Conservation (phyloP, 2,113 vertebrate species). For the Canis aureus region DNA sequence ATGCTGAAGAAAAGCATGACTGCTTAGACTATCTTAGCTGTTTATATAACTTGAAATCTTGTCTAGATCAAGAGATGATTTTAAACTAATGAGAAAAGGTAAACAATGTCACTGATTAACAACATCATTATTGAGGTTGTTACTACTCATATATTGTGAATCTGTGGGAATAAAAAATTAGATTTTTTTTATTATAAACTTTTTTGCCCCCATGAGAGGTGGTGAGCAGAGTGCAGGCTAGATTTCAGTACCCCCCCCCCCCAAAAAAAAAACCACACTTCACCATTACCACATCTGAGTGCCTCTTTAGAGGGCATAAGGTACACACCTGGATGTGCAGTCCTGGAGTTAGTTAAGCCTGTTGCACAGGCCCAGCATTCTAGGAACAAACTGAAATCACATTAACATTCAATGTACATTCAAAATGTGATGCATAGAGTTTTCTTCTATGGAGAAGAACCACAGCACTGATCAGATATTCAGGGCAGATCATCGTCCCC, state of each 20-base stretch:
- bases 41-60: slow-evolving; percentile 20
- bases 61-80: neutral
- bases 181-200: neutral
- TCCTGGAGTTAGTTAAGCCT: neutral
- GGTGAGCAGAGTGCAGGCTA: neutral
- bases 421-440: neutral
- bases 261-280: neutral
- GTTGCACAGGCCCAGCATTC: neutral
- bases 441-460: neutral
- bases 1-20: neutral
- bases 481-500: neutral
- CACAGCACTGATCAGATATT: neutral
- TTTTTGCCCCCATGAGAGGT: neutral
- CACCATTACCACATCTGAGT: neutral
- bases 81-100: slow-evolving; percentile 9
- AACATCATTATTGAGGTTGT: neutral
- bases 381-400: neutral
- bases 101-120: neutral
- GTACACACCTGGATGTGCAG: neutral
- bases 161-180: neutral
- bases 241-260: neutral
- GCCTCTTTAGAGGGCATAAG: neutral
- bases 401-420: neutral
- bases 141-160: neutral
- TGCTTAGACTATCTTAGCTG: neutral